phyloP scores from a whole-genome alignment of 2,888 invertebrate genomes.

The Trachelus iudaicus region DNA sequence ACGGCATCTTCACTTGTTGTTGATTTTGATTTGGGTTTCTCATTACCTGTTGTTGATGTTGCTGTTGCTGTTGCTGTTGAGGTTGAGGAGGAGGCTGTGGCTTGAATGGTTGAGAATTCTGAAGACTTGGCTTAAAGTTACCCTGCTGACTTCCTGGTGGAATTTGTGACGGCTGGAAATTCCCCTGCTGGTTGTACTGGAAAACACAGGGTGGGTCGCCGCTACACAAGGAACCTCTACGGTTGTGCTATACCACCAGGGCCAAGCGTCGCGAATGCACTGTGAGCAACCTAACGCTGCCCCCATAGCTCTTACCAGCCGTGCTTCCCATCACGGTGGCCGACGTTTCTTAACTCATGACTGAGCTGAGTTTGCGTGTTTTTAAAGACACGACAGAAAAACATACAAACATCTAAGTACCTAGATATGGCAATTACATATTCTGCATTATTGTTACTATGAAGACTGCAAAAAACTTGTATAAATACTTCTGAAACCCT shows the following conservation, averaged over 20 bases:
- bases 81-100: constrained; percentile 17
- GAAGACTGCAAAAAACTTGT: not conserved
- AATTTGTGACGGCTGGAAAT: constrained; percentile 45
- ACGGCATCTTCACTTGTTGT: constrained; percentile 24
- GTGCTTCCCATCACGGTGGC: constrained; percentile 45
- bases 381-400: not conserved
- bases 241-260: constrained; percentile 65
- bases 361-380: constrained; percentile 39
- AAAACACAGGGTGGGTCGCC: constrained; percentile 65
- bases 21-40: constrained; percentile 18
- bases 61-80: constrained; percentile 23
- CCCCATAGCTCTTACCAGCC: constrained; percentile 58
- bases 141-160: constrained; percentile 42
- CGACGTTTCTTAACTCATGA: constrained; percentile 47
- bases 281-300: constrained; percentile 56
- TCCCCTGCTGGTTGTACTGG: constrained; percentile 59
- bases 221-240: constrained; percentile 66
- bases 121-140: constrained; percentile 45
- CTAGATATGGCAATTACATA: not conserved
- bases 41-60: constrained; percentile 22
- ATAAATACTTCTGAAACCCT: not conserved
- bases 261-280: constrained; percentile 61
- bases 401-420: constrained; percentile 1
- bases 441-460: not conserved
- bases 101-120: constrained; percentile 41